Evolutionary conservation across 2,797 vertebrate genomes (phyloP), one percentile per base, ranked within the genome.

Genomic region (Manis crassicaudata): DNA sequence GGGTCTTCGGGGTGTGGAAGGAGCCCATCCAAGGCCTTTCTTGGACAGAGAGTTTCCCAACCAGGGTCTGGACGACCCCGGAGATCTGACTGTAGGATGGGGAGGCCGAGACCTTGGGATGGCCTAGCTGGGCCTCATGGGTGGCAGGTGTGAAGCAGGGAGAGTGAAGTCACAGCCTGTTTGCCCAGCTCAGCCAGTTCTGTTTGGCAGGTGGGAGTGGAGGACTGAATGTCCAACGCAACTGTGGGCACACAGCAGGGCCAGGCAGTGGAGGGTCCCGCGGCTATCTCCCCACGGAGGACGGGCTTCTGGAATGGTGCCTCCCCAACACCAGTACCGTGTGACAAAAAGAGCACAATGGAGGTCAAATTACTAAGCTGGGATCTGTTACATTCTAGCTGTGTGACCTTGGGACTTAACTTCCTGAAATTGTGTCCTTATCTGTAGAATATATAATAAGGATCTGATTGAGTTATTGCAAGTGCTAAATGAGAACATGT

Each of bases 171-270:
- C 72, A 6, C 37, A 17, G 93, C 40, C 72, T 92, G 83, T 97
- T 95, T 96, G 92, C 63, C 91, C 85, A 72, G 35, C 56, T 16
- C 27, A 5, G 83, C 72, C 58, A 27, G 60, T 90, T 89, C 77
- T 90, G 76, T 94, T 77, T 86, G 81, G 80, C 88, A 85, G 92
- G 40, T 83, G 86, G 88, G 88, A 81, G 85, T 92, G 81, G 81
- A 88, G 93, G 63, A 90, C 81, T 25, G 32, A 93, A 62, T 6
- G 77, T 92, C 88, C 95, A 72, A 50, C 14, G 60, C 25, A 2
- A 2, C 70, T 73, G 88, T 80, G 85, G 67, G 73, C 63, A 77
- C n/a, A 65, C 86, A 70, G 68, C 68, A 0, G 0, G 29, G 77
- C 35, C 7, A 3, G 21, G 82, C 58, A 32, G 87, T 62, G 81